Evolutionary conservation across 2,888 invertebrate species (phyloP), one percentile per base, ranked within the genome.

Genomic region (Ectobius pallidus): DNA sequence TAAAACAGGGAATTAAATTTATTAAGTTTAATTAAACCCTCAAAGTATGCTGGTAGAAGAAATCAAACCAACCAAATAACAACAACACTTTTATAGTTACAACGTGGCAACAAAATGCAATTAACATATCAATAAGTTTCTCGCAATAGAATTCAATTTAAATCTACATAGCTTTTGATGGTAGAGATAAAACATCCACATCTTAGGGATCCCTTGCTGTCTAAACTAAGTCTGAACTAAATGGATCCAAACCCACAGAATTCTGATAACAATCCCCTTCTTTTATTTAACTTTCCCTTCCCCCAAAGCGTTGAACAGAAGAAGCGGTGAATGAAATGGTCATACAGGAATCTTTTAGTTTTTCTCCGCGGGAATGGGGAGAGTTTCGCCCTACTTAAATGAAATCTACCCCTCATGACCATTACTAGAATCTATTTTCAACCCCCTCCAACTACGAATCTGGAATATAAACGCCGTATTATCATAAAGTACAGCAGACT

Each of bases 321-420:
- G 27, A 46, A 46, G 44, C 25, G 27, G 34, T 65, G 46, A 65
- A 65, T 65, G 65, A 65, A 65, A 65, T 65, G 46, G 65, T 46
- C 65, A 65, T 65, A 65, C 65, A 9, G 27, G n/a, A 30, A 30
- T 58, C 58, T 58, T 25, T 25, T 30, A n/a, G 25, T 58, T 58
- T 52, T n/a, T n/a, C 30, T 58, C 30, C 16, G 25, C 27, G 16
- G 11, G 2, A 6, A 2, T 6, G n/a, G 22, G 58, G 58, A 25
- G 58, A 1, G 25, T 30, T 11, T 30, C 1, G 58, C 32, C 3
- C 27, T 9, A 32, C 32, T 58, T 58, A 58, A 58, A 58, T 58
- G 30, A 58, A 58, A 58, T 58, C 58, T 58, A 30, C 58, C n/a
- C 30, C 58, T 58, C 58, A 58, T 58, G 58, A 58, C 58, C 58